Conservation (phyloP, 1,140 invertebrate species). For the Tetramorium simillimum region DNA sequence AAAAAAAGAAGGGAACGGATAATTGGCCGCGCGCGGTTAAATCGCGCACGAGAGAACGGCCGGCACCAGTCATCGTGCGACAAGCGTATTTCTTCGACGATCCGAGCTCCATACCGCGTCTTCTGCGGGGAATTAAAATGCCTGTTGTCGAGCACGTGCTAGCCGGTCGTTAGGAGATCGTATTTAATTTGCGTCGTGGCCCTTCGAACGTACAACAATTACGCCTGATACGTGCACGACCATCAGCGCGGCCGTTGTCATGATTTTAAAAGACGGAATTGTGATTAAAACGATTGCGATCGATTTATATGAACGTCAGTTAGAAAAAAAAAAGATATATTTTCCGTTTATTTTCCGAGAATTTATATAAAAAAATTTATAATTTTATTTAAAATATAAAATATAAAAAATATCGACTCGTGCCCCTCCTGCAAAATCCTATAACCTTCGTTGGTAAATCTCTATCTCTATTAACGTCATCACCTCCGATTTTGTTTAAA, state of each 20-base stretch:
- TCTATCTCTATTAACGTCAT: too few relatives aligned
- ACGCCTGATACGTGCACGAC: background rate
- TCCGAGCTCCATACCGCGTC: conserved; percentile 27
- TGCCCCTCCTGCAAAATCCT: too few relatives aligned
- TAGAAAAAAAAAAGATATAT: too few relatives aligned
- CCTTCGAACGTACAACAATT: conserved; percentile 53
- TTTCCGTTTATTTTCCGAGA: background rate
- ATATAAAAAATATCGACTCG: too few relatives aligned
- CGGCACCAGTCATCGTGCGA: conserved; percentile 29
- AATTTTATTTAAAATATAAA: too few relatives aligned
- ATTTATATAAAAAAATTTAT: too few relatives aligned
- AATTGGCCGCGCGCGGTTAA: conserved; percentile 42
- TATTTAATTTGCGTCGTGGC: conserved; percentile 47
- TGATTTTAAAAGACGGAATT: background rate
- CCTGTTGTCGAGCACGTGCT: conserved; percentile 67
- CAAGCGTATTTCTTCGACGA: conserved; percentile 65
- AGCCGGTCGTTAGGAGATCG: conserved; percentile 56
- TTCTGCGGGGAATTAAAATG: conserved; percentile 62
- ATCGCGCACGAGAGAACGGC: conserved; percentile 22
- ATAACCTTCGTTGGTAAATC: too few relatives aligned
- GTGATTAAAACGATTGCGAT: background rate
- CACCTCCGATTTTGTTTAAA: too few relatives aligned
- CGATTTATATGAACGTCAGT: background rate
- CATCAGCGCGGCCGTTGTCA: background rate
- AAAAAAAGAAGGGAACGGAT: conserved; percentile 18